These are phyloP conservation scores for Ailurus styani DNA, from an alignment of 2,113 vertebrate genomes.

Conservation along the genomic window DNA sequence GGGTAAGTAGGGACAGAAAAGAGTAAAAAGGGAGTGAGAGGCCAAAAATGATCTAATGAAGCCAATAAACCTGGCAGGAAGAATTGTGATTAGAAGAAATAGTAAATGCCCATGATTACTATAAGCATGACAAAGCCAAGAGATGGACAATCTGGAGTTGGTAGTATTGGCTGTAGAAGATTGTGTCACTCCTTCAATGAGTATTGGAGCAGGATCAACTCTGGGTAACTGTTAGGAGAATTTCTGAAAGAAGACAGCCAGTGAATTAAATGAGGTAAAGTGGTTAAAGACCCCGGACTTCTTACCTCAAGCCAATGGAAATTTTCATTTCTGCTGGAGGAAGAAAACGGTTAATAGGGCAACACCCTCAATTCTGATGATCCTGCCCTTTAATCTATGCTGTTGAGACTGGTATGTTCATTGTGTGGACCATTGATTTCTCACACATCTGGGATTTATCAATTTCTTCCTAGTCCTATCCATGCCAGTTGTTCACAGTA, in stretches of 20 bases:
- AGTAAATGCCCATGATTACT: neutral
- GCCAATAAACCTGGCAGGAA: neutral
- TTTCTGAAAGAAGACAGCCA: neutral
- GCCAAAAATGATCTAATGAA: neutral
- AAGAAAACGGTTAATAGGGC: neutral
- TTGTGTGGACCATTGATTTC: neutral
- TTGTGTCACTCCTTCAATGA: neutral
- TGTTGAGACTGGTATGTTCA: neutral
- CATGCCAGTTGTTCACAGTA: neutral
- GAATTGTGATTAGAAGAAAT: neutral
- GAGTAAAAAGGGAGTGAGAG: neutral
- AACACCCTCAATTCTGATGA: neutral
- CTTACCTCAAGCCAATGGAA: neutral
- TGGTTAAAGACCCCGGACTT: neutral
- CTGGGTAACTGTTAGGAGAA: neutral
- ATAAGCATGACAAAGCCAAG: neutral
- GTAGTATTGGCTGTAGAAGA: neutral
- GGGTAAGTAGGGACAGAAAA: neutral
- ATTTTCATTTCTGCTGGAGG: neutral
- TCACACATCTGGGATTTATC: neutral
- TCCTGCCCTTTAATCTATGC: neutral
- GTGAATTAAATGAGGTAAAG: neutral
- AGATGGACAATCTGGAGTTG: neutral
- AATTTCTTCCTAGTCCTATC: neutral
- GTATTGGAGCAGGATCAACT: neutral